Base-by-base conservation (phyloP, 37 sponge, comb jelly and placozoan genomes). In the Ianthella basta region DNA sequence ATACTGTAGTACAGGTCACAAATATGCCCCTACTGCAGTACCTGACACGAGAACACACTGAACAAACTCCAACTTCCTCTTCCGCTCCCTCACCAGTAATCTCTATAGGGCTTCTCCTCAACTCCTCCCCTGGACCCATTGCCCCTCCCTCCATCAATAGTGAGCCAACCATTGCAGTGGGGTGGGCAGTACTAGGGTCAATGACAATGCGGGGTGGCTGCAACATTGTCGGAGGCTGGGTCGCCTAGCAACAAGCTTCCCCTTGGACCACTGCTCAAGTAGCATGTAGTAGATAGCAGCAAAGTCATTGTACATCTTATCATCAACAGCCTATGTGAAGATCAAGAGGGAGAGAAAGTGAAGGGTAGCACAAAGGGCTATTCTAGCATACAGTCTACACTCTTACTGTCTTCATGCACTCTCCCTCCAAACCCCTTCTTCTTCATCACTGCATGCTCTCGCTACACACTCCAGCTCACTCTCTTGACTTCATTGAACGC, bases 261-360 rank as follows among this genome's bases (percentile, higher is more conserved):
- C 86, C 29, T 68, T 85, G 59, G 80, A 88, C 84, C 87, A 90
- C 80, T 86, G 90, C 77, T 81, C 88, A 24, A 92, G 73, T n/a
- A 95, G 84, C 10, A 92, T 85, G 72, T 90, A 92, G 82, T 92
- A 95, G 23, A 90, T 35, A 18, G 94, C 96, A 36, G 96, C 91
- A 18, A 81, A 33, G 66, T 92, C 91, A 57, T 95, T 61, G 79
- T 91, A 95, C 56, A 65, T 16, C 68, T 88, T 69, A 60, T 87
- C 82, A 24, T 73, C 79, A 8, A 95, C 91, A 77, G 91, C 86
- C 96, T 95, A 63, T 0, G 19, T 23, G 53, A 81, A 53, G 74
- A 74, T 39, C 21, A 34, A 73, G 78, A n/a, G n/a, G n/a, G 29
- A 32, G 18, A 25, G 18, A 38, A 16, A 0, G 67, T 57, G 82